Evolutionary conservation across 2,888 invertebrate species (phyloP).

Genomic region (Archips crataeganus): DNA sequence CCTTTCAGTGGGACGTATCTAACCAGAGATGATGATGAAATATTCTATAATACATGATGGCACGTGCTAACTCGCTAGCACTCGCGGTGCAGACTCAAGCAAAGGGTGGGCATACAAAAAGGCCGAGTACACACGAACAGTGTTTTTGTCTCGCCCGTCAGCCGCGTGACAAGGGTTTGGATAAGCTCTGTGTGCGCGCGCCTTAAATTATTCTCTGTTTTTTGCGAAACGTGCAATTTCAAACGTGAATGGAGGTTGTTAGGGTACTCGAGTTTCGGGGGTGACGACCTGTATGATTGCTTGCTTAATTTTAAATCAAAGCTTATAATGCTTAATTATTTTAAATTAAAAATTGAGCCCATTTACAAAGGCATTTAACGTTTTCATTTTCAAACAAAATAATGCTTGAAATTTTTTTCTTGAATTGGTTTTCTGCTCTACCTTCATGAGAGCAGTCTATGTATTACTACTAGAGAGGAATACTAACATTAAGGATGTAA

Average conservation of each 20-base stretch:
- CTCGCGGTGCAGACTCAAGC: conserved; percentile 31
- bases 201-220: conserved; percentile 43
- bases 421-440: too few relatives aligned
- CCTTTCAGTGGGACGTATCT: too few relatives aligned
- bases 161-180: conserved; percentile 41
- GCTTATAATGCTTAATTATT: background rate
- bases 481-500: too few relatives aligned
- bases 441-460: too few relatives aligned
- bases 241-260: conserved; percentile 40
- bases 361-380: too few relatives aligned
- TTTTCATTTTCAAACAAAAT: too few relatives aligned
- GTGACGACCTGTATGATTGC: conserved; percentile 12
- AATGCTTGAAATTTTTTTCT: too few relatives aligned
- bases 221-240: conserved; percentile 40
- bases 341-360: too few relatives aligned
- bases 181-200: conserved; percentile 42
- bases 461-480: too few relatives aligned
- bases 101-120: conserved; percentile 41
- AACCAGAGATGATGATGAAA: too few relatives aligned
- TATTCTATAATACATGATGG: too few relatives aligned
- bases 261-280: conserved; percentile 12
- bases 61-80: conserved; percentile 2
- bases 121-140: conserved; percentile 40
- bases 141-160: conserved; percentile 43
- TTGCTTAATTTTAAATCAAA: background rate